A percentile compares a stretch with the other conserved stretches of the same genome.
phyloP scores from a whole-genome alignment of 2,888 invertebrate genomes.

The Melipona beecheii region DNA sequence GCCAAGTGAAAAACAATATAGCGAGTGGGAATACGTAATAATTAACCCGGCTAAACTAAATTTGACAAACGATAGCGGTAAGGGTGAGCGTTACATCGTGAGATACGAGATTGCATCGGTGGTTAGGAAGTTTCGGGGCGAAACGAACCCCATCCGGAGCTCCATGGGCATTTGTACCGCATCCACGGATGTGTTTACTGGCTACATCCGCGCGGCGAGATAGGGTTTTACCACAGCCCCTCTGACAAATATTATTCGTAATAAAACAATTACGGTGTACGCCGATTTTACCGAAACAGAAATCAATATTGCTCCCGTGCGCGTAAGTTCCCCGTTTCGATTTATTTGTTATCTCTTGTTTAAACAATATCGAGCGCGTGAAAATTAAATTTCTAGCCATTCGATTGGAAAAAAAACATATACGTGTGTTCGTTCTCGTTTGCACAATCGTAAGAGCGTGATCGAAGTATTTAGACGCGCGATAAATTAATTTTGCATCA shows the following conservation, averaged over 20 bases:
- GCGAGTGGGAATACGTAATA: neutral
- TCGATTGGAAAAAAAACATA: neutral
- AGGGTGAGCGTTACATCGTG: slow-evolving; percentile 34
- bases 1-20: neutral
- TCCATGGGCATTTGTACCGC: slow-evolving; percentile 40
- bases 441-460: neutral
- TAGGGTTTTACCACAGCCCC: slow-evolving; percentile 31
- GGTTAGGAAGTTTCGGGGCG: slow-evolving; percentile 45
- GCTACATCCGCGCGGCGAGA: slow-evolving; percentile 12
- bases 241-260: slow-evolving; percentile 47
- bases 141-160: slow-evolving; percentile 20
- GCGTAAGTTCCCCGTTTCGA: neutral
- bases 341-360: neutral
- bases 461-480: neutral
- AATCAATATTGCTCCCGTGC: neutral
- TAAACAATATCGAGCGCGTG: neutral
- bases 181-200: slow-evolving; percentile 21
- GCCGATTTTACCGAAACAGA: neutral
- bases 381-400: neutral
- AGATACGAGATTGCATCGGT: slow-evolving; percentile 47
- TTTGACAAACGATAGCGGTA: slow-evolving; percentile 42
- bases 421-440: neutral
- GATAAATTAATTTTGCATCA: neutral
- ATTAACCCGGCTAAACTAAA: slow-evolving; percentile 31
- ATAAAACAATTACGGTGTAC: slow-evolving; percentile 32